These are phyloP conservation scores for Bathynomus jamesi DNA, from an alignment of 1,140 invertebrate species.

Conservation along the genomic window DNA sequence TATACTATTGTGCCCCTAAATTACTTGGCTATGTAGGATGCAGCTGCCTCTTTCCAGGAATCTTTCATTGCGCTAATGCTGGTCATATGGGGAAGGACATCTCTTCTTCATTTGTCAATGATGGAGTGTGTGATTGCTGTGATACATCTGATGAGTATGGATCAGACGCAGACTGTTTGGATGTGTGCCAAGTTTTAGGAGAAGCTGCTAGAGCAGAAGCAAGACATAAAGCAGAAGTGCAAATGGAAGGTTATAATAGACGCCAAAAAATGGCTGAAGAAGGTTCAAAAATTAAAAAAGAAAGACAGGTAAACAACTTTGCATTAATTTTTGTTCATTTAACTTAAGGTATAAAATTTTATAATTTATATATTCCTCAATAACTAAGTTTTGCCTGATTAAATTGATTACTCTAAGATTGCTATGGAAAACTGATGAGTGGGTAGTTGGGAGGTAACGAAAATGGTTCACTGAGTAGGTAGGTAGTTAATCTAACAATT, in stretches of 20 bases:
- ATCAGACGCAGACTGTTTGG: conserved; percentile 51
- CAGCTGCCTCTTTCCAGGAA: no score
- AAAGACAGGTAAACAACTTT: conserved; percentile 60
- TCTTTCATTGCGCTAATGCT: conserved; percentile 80
- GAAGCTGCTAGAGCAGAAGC: conserved; percentile 65
- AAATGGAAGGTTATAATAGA: conserved; percentile 67
- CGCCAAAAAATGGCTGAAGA: conserved; percentile 64
- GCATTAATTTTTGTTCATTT: no score
- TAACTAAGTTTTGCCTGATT: no score
- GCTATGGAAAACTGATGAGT: no score
- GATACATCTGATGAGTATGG: conserved; percentile 87
- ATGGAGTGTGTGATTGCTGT: conserved; percentile 97
- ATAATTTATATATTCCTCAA: no score
- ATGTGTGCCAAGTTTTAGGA: conserved; percentile 77
- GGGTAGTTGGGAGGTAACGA: no score
- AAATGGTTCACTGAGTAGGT: no score
- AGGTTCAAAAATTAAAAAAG: conserved; percentile 62
- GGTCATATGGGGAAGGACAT: conserved; percentile 72
- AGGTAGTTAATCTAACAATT: no score
- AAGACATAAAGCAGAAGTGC: conserved; percentile 60
- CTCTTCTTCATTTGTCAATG: conserved; percentile 85
- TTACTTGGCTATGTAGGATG: no score
- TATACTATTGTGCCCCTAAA: no score
- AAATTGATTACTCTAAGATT: no score
- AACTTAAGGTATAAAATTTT: no score